Conservation (phyloP, 2,797 vertebrate genomes). For the Labroides dimidiatus region DNA sequence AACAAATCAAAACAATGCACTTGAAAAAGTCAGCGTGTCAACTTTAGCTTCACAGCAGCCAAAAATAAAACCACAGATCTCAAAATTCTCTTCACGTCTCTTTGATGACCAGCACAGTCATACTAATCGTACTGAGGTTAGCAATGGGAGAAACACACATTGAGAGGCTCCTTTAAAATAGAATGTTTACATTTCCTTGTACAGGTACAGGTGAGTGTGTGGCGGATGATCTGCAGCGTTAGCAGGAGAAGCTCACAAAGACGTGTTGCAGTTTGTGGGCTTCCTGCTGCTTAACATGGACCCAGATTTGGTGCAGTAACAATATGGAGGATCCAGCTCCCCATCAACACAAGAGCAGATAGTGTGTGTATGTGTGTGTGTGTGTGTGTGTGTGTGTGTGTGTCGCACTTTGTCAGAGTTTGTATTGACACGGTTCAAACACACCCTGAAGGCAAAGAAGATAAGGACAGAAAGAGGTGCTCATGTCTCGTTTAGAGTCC, state of each 20-base stretch:
- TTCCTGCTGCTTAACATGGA: conserved; percentile 37
- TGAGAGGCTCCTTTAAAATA: conserved; percentile 56
- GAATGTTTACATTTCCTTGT: conserved; percentile 65
- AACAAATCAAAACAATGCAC: conserved; percentile 52
- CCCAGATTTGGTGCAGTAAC: conserved; percentile 24
- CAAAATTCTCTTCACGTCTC: conserved; percentile 47
- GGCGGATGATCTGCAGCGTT: conserved; percentile 44
- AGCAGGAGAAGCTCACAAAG: conserved; percentile 51
- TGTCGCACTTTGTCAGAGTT: conserved; percentile 58
- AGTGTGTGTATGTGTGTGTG: conserved; percentile 40
- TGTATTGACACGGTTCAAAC: conserved; percentile 68
- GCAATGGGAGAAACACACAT: conserved; percentile 56
- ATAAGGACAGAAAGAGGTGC: conserved; percentile 58
- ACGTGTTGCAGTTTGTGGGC: conserved; percentile 36
- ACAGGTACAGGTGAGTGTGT: conserved; percentile 40
- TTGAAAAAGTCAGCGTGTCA: conserved; percentile 59
- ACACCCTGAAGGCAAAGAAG: conserved; percentile 77
- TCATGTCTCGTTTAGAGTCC: conserved; percentile 69
- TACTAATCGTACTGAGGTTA: conserved; percentile 56
- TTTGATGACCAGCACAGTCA: conserved; percentile 47
- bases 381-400: conserved; percentile 40
- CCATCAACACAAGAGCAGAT: conserved; percentile 50
- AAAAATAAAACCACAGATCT: conserved; percentile 43
- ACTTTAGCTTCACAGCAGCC: conserved; percentile 40
- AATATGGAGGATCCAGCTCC: conserved; percentile 31